Conservation (phyloP, 2,888 invertebrate species). For the Pycnomerus fuliginosus region DNA sequence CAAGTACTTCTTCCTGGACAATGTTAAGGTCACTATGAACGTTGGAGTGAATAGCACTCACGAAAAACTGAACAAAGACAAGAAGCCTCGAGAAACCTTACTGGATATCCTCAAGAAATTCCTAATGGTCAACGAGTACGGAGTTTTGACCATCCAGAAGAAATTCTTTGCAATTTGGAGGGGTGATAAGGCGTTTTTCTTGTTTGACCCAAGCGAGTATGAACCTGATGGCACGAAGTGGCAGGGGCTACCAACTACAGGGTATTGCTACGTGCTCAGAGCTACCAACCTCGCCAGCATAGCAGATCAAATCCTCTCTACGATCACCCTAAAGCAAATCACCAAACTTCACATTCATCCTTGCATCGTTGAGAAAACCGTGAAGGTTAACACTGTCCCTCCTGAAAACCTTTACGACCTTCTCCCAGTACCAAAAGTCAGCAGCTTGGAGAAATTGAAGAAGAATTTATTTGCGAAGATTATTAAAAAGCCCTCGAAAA, state of each 20-base stretch:
- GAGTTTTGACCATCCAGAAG: constrained; percentile 37
- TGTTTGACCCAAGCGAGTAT: constrained; percentile 47
- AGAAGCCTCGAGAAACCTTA: constrained; percentile 21
- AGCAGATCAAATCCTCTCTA: constrained; percentile 1
- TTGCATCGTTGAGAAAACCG: constrained; percentile 36
- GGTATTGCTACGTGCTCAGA: constrained; percentile 35
- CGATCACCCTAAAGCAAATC: constrained; percentile 3
- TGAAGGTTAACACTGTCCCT: constrained; percentile 36
- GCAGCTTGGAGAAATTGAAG: too few relatives aligned
- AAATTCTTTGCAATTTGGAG: constrained; percentile 44
- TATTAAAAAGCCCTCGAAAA: too few relatives aligned
- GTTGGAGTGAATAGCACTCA: constrained; percentile 31
- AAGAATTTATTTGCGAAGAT: too few relatives aligned
- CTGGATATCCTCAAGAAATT: constrained; percentile 33
- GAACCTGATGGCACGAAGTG: constrained; percentile 39
- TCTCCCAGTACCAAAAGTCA: constrained; percentile 12
- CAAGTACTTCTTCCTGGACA: constrained; percentile 39
- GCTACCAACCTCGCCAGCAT: background rate
- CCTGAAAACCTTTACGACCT: too few relatives aligned
- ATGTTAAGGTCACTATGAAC: constrained; percentile 39
- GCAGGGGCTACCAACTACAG: constrained; percentile 38
- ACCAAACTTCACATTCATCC: constrained; percentile 24
- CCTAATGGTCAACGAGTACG: constrained; percentile 37
- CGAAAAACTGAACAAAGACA: constrained; percentile 21
- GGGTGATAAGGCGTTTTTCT: constrained; percentile 34